These are phyloP conservation scores for Hippasteria phrygiana DNA, from an alignment of 53 echinoderm and acorn worm genomes.

Conservation along the genomic window DNA sequence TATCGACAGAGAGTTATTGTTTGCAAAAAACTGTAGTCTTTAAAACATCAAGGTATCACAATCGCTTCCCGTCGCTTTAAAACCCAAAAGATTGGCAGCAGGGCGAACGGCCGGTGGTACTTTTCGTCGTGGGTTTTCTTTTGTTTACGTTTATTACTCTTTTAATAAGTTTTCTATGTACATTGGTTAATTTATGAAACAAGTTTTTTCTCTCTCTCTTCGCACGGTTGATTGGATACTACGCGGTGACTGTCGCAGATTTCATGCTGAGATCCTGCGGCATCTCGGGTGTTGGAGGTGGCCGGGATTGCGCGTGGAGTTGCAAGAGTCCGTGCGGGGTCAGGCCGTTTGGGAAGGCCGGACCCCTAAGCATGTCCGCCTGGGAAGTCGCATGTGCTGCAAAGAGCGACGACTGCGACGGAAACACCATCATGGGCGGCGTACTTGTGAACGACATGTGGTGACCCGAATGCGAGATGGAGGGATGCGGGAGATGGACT, in stretches of 20 bases:
- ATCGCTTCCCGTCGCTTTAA: conserved; percentile 28
- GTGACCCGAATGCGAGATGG: conserved; percentile 77
- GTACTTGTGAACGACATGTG: conserved; percentile 71
- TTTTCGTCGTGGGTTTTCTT: conserved; percentile 34
- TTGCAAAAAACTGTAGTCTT: background rate
- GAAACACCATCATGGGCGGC: conserved; percentile 87
- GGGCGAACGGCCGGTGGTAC: conserved; percentile 53
- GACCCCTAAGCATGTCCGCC: conserved; percentile 73
- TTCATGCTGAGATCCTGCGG: conserved; percentile 97
- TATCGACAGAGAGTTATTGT: conserved; percentile 15
- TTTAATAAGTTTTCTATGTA: conserved; percentile 57
- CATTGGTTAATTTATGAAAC: conserved; percentile 64
- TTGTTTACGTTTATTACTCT: conserved; percentile 7
- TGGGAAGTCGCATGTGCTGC: conserved; percentile 75
- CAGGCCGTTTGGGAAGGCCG: conserved; percentile 71
- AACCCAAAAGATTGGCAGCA: conserved; percentile 29
- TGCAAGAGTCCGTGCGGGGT: conserved; percentile 76
- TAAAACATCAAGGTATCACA: conserved; percentile 59
- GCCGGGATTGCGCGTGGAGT: conserved; percentile 65
- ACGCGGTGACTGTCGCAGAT: conserved; percentile 93
- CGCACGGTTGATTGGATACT: background rate
- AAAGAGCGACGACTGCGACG: conserved; percentile 82
- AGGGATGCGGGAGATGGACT: conserved; percentile 90
- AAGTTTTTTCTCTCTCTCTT: conserved; percentile 16
- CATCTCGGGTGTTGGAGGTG: conserved; percentile 79